Evolutionary conservation across 2,888 invertebrate species (phyloP), one percentile per base, ranked within the genome.

Genomic region (Patella caerulea): DNA sequence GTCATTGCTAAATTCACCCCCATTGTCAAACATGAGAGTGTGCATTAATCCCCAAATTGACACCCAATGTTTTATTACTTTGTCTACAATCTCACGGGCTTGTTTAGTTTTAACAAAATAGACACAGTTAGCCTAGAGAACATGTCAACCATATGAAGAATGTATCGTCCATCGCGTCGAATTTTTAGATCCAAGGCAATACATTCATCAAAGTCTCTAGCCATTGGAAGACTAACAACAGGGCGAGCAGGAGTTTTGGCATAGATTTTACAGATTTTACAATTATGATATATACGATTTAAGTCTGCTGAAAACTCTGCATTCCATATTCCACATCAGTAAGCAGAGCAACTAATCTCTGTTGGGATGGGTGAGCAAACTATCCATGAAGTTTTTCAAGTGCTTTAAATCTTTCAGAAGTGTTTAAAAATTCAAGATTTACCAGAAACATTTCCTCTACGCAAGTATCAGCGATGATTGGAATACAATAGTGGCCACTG

Each of bases 1-100:
- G 34, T 80, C 79, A 29, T 75, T 72, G 71, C 59, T 72, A 59
- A 83, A 24, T 24, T 24, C 24, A 1, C 24, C 24, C 24, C 24
- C 24, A 24, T 24, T 24, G 24, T 24, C 24, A 24, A 24, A 24
- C 24, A 24, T 24, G 24, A 24, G 24, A 24, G 24, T 24, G 24
- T 24, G 24, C 24, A 24, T 24, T 24, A 24, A 24, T 24, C 24
- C 24, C 24, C 24, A 24, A 24, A 24, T 24, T 24, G 24, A 24
- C 0, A 24, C 24, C 24, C 24, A 24, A 24, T 24, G 24, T 24
- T 24, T 24, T 24, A 24, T 24, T 24, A 24, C 24, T 24, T 24
- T 24, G 24, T 24, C 24, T 24, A 24, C 24, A 24, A 24, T 24
- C 24, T 24, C 24, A 24, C 24, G 24, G 24, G 24, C 24, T 24